These are phyloP conservation scores for Eulemur mongoz DNA, from an alignment of 2,797 vertebrate genomes.

Conservation along the genomic window DNA sequence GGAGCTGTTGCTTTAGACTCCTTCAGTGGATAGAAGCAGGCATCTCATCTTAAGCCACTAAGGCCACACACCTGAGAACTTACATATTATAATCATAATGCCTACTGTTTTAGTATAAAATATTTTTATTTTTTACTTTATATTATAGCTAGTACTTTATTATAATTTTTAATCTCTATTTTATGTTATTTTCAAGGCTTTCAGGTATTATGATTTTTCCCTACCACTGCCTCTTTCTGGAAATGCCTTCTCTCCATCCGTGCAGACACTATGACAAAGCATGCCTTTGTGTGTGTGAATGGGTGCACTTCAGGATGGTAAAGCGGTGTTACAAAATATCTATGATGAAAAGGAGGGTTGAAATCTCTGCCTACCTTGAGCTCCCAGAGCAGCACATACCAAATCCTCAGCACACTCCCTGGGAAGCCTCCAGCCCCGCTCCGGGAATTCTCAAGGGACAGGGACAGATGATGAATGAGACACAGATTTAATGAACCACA, in stretches of 20 bases:
- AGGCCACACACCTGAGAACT: neutral
- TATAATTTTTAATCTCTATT: neutral
- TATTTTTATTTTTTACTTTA: neutral
- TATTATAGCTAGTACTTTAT: neutral
- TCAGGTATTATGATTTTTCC: neutral
- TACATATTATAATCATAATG: neutral
- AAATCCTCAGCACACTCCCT: neutral
- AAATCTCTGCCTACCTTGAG: neutral
- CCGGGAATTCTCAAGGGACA: neutral
- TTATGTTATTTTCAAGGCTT: neutral
- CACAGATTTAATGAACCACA: conserved; percentile 50
- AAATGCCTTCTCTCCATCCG: neutral
- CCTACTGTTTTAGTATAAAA: neutral
- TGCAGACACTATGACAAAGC: neutral
- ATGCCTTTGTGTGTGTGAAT: neutral
- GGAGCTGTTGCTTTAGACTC: neutral
- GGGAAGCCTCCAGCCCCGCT: neutral
- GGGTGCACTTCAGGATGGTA: neutral
- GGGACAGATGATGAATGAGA: conserved; percentile 17
- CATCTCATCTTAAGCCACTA: neutral
- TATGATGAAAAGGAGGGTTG: neutral
- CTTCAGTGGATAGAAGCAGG: neutral
- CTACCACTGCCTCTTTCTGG: neutral
- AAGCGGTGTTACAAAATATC: neutral
- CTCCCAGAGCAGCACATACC: neutral